Conservation (phyloP, 2,888 invertebrate genomes). For the Caenorhabditis zanzibari region DNA sequence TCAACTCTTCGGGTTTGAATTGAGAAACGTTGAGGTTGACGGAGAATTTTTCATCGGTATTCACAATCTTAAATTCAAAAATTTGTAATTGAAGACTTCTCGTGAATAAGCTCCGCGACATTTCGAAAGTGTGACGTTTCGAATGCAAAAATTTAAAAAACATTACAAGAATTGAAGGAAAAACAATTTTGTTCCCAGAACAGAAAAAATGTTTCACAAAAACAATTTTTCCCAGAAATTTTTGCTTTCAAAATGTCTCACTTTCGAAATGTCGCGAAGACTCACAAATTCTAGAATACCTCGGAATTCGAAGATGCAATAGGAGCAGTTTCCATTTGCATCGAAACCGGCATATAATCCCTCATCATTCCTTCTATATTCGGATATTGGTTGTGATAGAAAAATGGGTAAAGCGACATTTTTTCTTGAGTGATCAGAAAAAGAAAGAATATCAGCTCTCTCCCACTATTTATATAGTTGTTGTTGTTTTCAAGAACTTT, state of each 20-base stretch:
- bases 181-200: no score
- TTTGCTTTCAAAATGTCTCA: no score
- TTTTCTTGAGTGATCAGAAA: neutral
- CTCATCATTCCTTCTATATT: neutral
- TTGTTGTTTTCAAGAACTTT: conserved; percentile 14
- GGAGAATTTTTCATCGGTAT: conserved; percentile 30
- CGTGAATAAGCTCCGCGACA: no score
- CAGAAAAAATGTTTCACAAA: no score
- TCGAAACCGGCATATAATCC: conserved; percentile 4
- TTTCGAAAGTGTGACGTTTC: no score
- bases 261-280: no score
- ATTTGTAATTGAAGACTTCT: no score
- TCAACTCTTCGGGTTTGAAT: conserved; percentile 58
- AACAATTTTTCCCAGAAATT: no score
- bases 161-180: no score
- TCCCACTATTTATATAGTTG: neutral
- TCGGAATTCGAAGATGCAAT: neutral
- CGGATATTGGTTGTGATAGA: neutral
- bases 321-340: neutral
- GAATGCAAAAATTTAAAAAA: no score
- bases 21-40: conserved; percentile 51
- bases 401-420: conserved; percentile 17
- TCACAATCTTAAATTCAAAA: conserved; percentile 17
- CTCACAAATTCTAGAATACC: neutral
- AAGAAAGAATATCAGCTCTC: neutral